Conservation (phyloP, 2,888 invertebrate species). For the Limenitis camilla region DNA sequence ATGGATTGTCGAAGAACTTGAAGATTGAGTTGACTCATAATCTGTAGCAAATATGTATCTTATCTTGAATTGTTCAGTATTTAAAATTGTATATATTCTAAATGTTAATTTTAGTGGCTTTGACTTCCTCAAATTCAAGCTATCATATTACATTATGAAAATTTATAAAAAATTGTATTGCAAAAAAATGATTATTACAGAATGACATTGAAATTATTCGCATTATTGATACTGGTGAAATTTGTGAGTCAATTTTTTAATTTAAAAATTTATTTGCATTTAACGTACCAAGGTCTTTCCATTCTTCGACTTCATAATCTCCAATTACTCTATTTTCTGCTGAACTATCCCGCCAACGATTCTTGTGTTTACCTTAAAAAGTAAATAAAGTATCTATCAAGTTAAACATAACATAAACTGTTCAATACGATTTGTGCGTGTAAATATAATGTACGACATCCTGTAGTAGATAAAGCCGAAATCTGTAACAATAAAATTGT, state of each 20-base stretch:
- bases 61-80: not conserved
- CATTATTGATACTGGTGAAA: no score
- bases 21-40: conserved; percentile 66
- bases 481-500: conserved; percentile 65
- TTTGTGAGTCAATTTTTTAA: no score
- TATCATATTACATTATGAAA: no score
- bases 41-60: conserved; percentile 34
- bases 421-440: conserved; percentile 54
- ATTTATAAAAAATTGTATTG: no score
- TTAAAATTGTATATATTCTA: no score
- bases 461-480: conserved; percentile 57
- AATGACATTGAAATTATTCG: no score
- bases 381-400: conserved; percentile 1
- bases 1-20: conserved; percentile 37
- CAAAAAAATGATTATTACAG: no score
- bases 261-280: not conserved
- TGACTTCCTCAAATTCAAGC: no score
- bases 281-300: conserved; percentile 79
- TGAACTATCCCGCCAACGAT: conserved; percentile 71
- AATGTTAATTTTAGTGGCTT: no score
- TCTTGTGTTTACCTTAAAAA: conserved; percentile 72
- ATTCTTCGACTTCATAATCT: conserved; percentile 83
- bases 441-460: conserved; percentile 52
- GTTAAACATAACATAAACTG: no score
- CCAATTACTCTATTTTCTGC: conserved; percentile 77